phyloP scores from a whole-genome alignment of 2,113 vertebrate species.

The Hylia prasina region DNA sequence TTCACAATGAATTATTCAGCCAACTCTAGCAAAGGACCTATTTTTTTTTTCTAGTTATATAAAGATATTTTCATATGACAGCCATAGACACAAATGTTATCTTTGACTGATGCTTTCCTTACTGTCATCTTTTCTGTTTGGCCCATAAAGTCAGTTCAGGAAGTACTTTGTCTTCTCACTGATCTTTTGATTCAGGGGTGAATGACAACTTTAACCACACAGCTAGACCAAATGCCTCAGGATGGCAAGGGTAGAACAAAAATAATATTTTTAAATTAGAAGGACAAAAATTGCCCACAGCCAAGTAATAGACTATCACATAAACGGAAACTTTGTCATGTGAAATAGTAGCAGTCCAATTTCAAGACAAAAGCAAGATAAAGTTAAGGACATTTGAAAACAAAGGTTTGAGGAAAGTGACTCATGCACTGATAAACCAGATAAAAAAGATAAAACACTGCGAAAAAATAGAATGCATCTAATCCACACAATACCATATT shows the following conservation, averaged over 20 bases:
- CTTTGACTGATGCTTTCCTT: conserved; percentile 9
- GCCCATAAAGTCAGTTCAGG: neutral
- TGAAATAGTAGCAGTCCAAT: conserved; percentile 36
- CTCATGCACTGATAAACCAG: conserved; percentile 21
- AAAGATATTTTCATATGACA: conserved; percentile 19
- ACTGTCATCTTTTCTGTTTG: conserved; percentile 2
- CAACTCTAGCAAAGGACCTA: neutral
- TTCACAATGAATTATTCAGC: conserved; percentile 56
- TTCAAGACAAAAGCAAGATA: conserved; percentile 51
- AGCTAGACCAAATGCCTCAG: conserved; percentile 28
- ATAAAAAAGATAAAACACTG: conserved; percentile 25
- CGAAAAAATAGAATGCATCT: neutral
- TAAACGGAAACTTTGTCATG: conserved; percentile 18
- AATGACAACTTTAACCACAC: conserved; percentile 33
- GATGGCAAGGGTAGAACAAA: neutral
- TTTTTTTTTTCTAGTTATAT: conserved; percentile 14
- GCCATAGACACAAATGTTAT: neutral
- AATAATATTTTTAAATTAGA: conserved; percentile 43
- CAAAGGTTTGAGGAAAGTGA: conserved; percentile 23
- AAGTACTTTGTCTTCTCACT: conserved; percentile 21
- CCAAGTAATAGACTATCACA: conserved; percentile 24
- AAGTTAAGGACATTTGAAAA: conserved; percentile 59
- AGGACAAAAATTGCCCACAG: conserved; percentile 46
- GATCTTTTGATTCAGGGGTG: conserved; percentile 41
- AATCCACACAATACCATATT: neutral